These are phyloP conservation scores for Bombyx mori DNA, from an alignment of 1,140 invertebrate species.

Conservation along the genomic window ASM3026992v2 NC_085116.1:7127501-7128000, in stretches of 20 bases:
- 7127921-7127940: conserved; percentile 77
- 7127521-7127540: too few species aligned
- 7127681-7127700: background rate
- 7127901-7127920: conserved; percentile 88
- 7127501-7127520: too few species aligned
- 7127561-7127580: too few species aligned
- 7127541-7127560: too few species aligned
- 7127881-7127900: conserved; percentile 90
- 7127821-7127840: conserved; percentile 86
- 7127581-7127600: too few species aligned
- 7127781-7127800: conserved; percentile 96
- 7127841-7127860: conserved; percentile 92
- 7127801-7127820: conserved; percentile 92
- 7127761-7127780: conserved; percentile 97
- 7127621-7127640: too few species aligned
- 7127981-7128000: too few species aligned
- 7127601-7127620: too few species aligned
- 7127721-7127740: background rate
- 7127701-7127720: background rate
- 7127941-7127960: too few species aligned
- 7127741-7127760: conserved; percentile 82
- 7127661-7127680: background rate
- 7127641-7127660: too few species aligned
- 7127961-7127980: too few species aligned
- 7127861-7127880: conserved; percentile 94